Evolutionary conservation across 2,797 vertebrate species (phyloP).

Genomic region (Hippopotamyrus pictus): DNA sequence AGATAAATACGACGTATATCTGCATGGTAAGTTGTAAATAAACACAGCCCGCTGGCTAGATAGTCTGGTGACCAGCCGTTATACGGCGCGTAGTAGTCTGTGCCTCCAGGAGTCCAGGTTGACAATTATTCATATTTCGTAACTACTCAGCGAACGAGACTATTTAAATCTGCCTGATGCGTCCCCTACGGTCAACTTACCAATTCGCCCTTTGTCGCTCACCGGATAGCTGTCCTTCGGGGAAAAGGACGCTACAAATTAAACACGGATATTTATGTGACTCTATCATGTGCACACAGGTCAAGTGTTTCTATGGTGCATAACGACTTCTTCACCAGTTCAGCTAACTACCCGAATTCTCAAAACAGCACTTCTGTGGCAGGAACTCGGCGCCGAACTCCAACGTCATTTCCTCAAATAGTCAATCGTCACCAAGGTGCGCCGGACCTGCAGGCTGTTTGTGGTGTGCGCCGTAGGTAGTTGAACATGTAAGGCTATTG

Average conservation of each 20-base stretch:
- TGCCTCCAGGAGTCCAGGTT: background rate
- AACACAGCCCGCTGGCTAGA: background rate
- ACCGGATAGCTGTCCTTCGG: background rate
- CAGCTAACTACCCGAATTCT: constrained; percentile 2
- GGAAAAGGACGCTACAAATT: background rate
- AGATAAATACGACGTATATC: background rate
- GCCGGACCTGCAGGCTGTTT: constrained; percentile 2
- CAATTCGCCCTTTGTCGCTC: constrained; percentile 1
- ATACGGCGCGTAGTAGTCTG: background rate
- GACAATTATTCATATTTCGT: background rate
- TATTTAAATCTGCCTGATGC: background rate
- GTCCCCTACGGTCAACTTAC: constrained; percentile 11
- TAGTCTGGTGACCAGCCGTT: background rate
- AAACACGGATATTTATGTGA: background rate
- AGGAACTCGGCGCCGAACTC: background rate
- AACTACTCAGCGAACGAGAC: background rate
- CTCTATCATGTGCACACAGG: background rate
- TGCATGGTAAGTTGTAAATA: background rate
- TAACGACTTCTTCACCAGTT: background rate
- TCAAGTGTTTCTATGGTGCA: background rate
- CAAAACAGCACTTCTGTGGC: background rate
- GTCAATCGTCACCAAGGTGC: background rate
- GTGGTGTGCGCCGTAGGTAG: background rate
- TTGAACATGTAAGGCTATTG: background rate
- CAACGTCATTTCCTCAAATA: background rate